Evolutionary conservation across 2,797 vertebrate species (phyloP).

Genomic region (Anolis apletophallus): DNA sequence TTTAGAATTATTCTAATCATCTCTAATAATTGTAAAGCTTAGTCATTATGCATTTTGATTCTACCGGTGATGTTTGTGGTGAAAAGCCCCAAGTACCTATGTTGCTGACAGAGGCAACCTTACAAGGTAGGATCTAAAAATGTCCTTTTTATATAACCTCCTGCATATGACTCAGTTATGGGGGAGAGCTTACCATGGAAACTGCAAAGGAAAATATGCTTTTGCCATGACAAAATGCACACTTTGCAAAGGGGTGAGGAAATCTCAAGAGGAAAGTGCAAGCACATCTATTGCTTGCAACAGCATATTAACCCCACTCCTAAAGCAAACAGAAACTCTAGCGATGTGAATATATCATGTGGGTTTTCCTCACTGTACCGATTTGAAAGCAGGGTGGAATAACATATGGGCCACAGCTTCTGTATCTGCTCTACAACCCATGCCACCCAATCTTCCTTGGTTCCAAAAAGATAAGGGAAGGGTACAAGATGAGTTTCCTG

Average conservation of each 20-base stretch:
- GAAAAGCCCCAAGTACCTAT: constrained; percentile 24
- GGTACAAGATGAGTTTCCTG: neutral
- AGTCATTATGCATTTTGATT: neutral
- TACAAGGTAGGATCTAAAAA: neutral
- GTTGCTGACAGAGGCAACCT: constrained; percentile 46
- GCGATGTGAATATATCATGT: rapidly evolving
- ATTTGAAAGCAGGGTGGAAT: neutral
- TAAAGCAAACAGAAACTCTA: neutral
- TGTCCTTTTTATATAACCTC: constrained; percentile 47
- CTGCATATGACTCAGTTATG: constrained; percentile 38
- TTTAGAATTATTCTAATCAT: constrained; percentile 8
- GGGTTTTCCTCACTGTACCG: neutral
- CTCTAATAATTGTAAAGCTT: neutral
- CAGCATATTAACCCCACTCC: neutral
- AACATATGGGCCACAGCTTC: neutral
- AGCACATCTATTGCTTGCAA: constrained; percentile 20
- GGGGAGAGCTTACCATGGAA: constrained; percentile 66
- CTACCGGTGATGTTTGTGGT: constrained; percentile 11
- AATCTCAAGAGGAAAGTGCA: constrained; percentile 18
- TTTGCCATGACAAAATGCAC: constrained; percentile 42
- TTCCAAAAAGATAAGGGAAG: neutral
- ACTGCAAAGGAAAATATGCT: constrained; percentile 51
- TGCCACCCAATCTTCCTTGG: neutral
- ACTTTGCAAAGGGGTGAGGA: neutral
- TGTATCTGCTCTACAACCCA: neutral